A percentile compares a stretch with the other conserved stretches of the same genome.
Conservation (phyloP, 2,797 vertebrate genomes). For the Falco concolor region DNA sequence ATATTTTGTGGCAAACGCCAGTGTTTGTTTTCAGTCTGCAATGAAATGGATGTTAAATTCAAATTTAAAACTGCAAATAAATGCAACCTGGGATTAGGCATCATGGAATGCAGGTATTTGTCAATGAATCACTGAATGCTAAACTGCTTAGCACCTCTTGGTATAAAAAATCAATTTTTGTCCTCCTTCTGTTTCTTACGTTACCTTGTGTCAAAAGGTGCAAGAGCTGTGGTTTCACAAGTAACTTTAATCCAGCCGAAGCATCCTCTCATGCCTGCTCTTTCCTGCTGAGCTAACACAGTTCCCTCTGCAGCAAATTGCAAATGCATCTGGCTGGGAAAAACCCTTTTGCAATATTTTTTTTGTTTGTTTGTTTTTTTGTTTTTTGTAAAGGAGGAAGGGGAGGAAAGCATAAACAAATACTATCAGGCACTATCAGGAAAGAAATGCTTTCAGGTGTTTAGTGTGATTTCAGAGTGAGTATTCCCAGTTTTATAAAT, state of each 20-base stretch:
- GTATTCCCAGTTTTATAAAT: not conserved
- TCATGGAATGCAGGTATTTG: not conserved
- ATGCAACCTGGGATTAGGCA: not conserved
- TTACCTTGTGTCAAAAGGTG: not conserved
- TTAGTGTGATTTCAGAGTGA: not conserved
- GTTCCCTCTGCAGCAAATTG: not conserved
- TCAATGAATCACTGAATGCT: not conserved
- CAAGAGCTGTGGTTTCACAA: not conserved
- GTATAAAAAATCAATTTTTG: not conserved
- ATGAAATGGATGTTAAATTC: not conserved
- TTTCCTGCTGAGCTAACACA: not conserved
- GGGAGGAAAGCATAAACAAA: not conserved
- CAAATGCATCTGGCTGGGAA: not conserved
- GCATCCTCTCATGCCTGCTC: not conserved
- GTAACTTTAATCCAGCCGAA: not conserved
- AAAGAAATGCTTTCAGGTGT: not conserved
- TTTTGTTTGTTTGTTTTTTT: not conserved
- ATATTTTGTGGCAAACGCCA: not conserved
- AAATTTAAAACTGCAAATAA: not conserved
- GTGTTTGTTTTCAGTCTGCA: not conserved
- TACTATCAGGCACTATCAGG: fast-evolving
- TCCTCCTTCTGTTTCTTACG: not conserved
- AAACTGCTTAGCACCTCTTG: not conserved
- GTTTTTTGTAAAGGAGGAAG: not conserved
- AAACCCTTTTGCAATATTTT: not conserved